Evolutionary conservation across 2,113 vertebrate species (phyloP), one percentile per base, ranked within the genome.

Genomic region (Alligator mississippiensis): DNA sequence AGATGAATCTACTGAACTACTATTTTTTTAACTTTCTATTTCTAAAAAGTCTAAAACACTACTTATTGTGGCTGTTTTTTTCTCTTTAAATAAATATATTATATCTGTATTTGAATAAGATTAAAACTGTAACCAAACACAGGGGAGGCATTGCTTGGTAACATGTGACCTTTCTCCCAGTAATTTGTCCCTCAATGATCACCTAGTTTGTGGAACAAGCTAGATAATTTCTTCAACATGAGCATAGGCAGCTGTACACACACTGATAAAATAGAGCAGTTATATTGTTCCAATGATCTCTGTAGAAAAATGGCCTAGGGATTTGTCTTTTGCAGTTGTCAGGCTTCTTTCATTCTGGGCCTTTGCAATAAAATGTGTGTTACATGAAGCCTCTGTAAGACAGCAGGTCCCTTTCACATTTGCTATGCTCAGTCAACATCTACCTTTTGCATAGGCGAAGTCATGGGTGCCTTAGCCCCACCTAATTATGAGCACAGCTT

Each of bases 1-100:
- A 96, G 97, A 91, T 93, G 97, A 96, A 98, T 97, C 98, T 98
- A 94, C 93, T 97, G 98, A 97, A 93, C 18, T 74, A 74, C 19
- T 3, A 38, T 98, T 95, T 97, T 98, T 98, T 98, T 98, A 98
- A 98, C 97, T 98, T 98, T 98, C 97, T 97, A 91, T 94, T 96
- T 93, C 94, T 91, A 76, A 92, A 87, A 87, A 96, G 95, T 89
- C 89, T 93, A 91, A 77, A 96, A 94, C 90, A 88, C 94, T 93
- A 79, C 96, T 98, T 97, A 98, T 98, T 98, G 97, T 83, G 89
- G 92, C 97, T 47, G 96, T 97, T 96, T 92, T 47, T 47, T 47
- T 47, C 47, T 47, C 47, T 96, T 96, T 96, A 96, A 98, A 97
- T 96, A 96, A 95, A 78, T 97, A 94, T 95, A 89, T 95, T 94